Percentiles rank a stretch among this genome's conserved stretches.
These are phyloP conservation scores for Platorchestia sp. DNA, from an alignment of 1,140 invertebrate species.

Conservation along the genomic window DNA sequence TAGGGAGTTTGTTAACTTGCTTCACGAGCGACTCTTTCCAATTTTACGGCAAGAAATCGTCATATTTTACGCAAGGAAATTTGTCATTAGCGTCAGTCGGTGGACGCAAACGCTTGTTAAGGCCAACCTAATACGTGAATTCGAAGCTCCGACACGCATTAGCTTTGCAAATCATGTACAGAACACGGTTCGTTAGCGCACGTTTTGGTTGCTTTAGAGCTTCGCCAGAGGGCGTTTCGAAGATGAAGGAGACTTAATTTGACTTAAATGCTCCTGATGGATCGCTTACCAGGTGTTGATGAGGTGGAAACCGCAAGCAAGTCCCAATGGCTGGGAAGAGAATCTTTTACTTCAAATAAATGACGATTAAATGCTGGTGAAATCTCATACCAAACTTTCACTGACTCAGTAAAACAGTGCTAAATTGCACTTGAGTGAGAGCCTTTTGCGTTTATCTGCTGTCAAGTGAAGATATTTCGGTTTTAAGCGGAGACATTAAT, in stretches of 20 bases:
- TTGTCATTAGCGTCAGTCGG: slow-evolving; percentile 23
- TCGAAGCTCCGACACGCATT: background rate
- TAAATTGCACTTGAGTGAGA: background rate
- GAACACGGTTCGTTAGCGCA: slow-evolving; percentile 26
- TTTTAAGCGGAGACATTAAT: background rate
- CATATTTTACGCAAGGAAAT: slow-evolving; percentile 31
- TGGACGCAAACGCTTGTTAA: slow-evolving; percentile 33
- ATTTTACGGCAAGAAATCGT: background rate
- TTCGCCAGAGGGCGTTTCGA: background rate
- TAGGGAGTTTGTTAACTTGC: background rate
- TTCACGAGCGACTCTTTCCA: background rate
- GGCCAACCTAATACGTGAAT: slow-evolving; percentile 47
- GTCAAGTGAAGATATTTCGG: background rate
- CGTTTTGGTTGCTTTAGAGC: background rate
- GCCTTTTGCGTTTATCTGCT: background rate
- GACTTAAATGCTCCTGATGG: background rate
- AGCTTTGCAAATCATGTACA: slow-evolving; percentile 38
- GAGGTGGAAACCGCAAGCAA: background rate
- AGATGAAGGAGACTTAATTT: background rate
- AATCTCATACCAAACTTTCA: background rate
- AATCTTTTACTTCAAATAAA: background rate
- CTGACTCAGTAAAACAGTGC: background rate
- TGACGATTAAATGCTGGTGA: background rate
- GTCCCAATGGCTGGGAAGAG: background rate
- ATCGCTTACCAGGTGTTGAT: background rate